Evolutionary conservation across 2,113 vertebrate genomes (phyloP).

Genomic region (Corythornis vintsioides): DNA sequence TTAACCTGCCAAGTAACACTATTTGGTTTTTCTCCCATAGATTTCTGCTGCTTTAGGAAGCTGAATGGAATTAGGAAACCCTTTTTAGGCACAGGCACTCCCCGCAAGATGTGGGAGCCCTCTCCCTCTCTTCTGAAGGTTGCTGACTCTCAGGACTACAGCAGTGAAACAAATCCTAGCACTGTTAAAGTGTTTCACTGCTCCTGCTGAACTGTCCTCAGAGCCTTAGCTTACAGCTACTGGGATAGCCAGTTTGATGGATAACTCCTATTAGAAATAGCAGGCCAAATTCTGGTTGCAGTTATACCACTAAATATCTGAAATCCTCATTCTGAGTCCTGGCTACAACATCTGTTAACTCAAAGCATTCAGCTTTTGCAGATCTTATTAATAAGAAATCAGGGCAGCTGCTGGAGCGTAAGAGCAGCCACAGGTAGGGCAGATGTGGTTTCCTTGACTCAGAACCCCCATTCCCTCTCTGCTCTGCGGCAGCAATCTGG

Average conservation of each 20-base stretch:
- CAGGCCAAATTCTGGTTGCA: background rate
- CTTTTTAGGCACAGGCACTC: background rate
- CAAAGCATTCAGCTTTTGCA: background rate
- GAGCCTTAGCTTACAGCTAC: background rate
- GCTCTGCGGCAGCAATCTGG: constrained; percentile 32
- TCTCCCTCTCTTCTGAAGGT: background rate
- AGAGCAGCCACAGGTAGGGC: background rate
- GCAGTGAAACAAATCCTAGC: background rate
- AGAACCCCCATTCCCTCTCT: background rate
- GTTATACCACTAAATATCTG: background rate
- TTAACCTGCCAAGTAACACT: background rate
- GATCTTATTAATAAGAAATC: background rate
- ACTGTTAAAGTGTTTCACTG: background rate
- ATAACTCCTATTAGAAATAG: background rate
- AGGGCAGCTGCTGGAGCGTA: background rate
- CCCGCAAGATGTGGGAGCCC: background rate
- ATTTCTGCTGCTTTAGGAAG: background rate
- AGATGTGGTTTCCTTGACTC: background rate
- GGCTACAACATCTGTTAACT: background rate
- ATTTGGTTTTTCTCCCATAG: background rate
- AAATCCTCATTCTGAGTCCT: background rate
- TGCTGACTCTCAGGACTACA: background rate
- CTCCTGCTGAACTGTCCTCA: background rate
- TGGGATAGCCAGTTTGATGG: background rate
- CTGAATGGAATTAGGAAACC: background rate